Conservation (phyloP, 2,888 invertebrate genomes). For the Perithous albicinctus region DNA sequence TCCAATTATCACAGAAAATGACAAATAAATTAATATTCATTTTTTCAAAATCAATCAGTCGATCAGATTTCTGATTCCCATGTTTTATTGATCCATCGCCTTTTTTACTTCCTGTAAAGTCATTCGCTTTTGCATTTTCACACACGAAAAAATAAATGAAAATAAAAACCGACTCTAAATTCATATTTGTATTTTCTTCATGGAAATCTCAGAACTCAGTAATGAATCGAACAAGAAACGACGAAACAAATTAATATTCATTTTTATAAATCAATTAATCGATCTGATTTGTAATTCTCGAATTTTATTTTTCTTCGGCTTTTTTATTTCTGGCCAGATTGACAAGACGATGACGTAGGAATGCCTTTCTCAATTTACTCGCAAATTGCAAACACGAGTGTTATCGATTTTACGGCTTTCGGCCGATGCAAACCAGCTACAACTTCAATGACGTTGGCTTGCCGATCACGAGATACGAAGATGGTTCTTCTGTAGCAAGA, state of each 20-base stretch:
- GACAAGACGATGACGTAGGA: conserved; percentile 15
- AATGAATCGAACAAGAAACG: neutral
- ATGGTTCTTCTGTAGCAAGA: neutral
- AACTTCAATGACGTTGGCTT: neutral
- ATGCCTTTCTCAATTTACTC: conserved; percentile 19
- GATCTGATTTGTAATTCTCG: neutral
- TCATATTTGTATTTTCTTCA: too few relatives aligned
- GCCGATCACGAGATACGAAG: conserved; percentile 17
- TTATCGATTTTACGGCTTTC: neutral
- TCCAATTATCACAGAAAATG: neutral
- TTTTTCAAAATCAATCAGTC: neutral
- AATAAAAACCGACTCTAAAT: too few relatives aligned
- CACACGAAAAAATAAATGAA: too few relatives aligned
- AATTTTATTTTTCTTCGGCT: neutral
- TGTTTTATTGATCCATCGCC: neutral
- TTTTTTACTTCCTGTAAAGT: neutral
- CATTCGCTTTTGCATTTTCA: too few relatives aligned
- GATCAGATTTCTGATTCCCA: neutral
- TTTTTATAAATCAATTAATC: neutral
- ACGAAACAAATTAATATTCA: neutral
- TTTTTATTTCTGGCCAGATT: neutral
- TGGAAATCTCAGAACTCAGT: neutral
- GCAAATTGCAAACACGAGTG: neutral
- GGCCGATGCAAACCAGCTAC: conserved; percentile 10
- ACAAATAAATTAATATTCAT: neutral